These are phyloP conservation scores for Stichodactyla mertensii DNA, from an alignment of 64 coral and sea anemone genomes.

Conservation along the genomic window DNA sequence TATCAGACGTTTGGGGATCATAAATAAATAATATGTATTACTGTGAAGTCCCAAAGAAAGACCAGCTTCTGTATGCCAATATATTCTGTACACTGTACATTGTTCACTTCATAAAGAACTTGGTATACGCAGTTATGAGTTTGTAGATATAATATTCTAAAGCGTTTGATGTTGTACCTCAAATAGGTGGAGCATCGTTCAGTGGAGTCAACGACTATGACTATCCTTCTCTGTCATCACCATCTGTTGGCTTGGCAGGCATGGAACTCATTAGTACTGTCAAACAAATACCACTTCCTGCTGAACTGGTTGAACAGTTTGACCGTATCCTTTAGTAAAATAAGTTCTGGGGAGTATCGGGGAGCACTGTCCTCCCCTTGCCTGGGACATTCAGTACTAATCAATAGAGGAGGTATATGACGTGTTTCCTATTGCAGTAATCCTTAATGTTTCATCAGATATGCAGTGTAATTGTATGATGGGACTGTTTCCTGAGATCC, in stretches of 20 bases:
- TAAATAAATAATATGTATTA: background rate
- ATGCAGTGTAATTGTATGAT: conserved; percentile 99
- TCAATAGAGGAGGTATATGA: background rate
- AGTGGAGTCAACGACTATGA: conserved; percentile 98
- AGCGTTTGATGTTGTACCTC: background rate
- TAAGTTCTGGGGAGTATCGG: background rate
- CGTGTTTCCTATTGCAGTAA: background rate
- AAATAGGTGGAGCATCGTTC: conserved; percentile 44
- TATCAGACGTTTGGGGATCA: background rate
- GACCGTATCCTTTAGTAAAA: conserved; percentile 65
- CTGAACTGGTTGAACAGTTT: conserved; percentile 93
- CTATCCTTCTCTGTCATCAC: conserved; percentile 77
- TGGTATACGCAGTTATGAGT: background rate
- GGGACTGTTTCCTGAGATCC: conserved; percentile 96
- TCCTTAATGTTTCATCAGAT: conserved; percentile 39
- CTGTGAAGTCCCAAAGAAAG: background rate
- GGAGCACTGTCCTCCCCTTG: too few relatives aligned
- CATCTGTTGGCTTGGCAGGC: conserved; percentile 78
- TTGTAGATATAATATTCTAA: background rate
- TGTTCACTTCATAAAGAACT: too few relatives aligned
- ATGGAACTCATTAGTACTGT: conserved; percentile 81
- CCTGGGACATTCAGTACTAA: too few relatives aligned
- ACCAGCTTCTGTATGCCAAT: background rate
- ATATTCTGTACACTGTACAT: too few relatives aligned
- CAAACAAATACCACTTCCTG: conserved; percentile 83